A percentile compares a stretch with the other conserved stretches of the same genome.
Conservation (phyloP, 2,113 vertebrate genomes). For the Neodontobutis hainanensis region DNA sequence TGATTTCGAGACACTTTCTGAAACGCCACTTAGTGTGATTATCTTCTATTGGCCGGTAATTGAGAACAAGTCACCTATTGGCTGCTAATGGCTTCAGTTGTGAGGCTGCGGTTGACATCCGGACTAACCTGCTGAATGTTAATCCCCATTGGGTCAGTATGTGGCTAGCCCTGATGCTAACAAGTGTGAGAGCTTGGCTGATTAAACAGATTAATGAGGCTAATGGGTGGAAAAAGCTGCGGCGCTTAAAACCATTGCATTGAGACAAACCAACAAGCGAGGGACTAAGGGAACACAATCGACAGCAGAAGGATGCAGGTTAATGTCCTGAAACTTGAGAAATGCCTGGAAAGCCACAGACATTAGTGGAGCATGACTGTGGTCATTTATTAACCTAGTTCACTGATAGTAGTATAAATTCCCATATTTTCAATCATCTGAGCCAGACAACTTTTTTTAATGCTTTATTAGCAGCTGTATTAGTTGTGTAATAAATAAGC, state of each 20-base stretch:
- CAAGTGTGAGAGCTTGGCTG: conserved; percentile 57
- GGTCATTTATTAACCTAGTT: too few relatives aligned
- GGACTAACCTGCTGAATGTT: conserved; percentile 60
- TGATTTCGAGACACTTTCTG: conserved; percentile 13
- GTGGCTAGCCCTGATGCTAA: conserved; percentile 51
- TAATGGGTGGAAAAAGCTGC: conserved; percentile 65
- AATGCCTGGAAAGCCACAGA: too few relatives aligned
- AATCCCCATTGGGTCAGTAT: conserved; percentile 47
- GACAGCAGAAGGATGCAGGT: not conserved
- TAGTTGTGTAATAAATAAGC: too few relatives aligned
- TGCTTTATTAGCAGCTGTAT: too few relatives aligned
- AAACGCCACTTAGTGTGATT: conserved; percentile 58
- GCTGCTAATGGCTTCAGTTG: conserved; percentile 48
- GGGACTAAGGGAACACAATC: conserved; percentile 7
- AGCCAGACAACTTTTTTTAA: too few relatives aligned
- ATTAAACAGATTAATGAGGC: conserved; percentile 74
- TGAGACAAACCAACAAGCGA: conserved; percentile 44
- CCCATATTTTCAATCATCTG: too few relatives aligned
- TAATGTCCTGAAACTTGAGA: not conserved
- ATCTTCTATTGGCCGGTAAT: conserved; percentile 63
- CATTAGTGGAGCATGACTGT: too few relatives aligned
- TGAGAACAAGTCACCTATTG: conserved; percentile 67
- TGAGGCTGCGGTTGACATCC: conserved; percentile 33
- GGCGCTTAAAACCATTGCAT: conserved; percentile 45
- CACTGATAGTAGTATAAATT: too few relatives aligned